Evolutionary conservation across 2,888 invertebrate species (phyloP), one percentile per base, ranked within the genome.

Genomic region (Malachius bipustulatus): DNA sequence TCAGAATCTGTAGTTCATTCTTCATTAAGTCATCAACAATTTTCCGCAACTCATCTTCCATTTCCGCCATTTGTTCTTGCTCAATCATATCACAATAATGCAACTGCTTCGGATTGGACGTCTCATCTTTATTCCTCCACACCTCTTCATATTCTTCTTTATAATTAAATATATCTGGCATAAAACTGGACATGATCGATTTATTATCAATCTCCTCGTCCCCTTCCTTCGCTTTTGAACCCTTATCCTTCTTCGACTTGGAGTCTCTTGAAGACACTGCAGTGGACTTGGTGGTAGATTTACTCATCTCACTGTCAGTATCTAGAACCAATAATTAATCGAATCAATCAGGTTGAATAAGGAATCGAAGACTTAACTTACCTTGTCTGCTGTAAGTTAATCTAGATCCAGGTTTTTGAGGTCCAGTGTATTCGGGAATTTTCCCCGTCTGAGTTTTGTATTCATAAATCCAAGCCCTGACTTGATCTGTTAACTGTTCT

Each of bases 341-440:
- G 9, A 24, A 24, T 24, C 9, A 24, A 24, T 24, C 9, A 6
- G 24, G 24, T 8, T 24, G 24, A 24, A n/a, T n/a, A n/a, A n/a
- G n/a, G n/a, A n/a, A n/a, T n/a, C n/a, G n/a, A n/a, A n/a, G n/a
- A n/a, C n/a, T n/a, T 15, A 15, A 26, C 34, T 37, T 44, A 72
- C 76, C 82, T 64, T 82, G 81, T 48, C 83, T 66, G 48, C 82
- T 83, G 45, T 90, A 80, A 62, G 93, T 77, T 41, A 82, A 69
- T 46, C 82, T 70, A 1, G 91, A 91, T 0, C 91, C 90, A 4
- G 91, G 91, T 47, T 83, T 79, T 52, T 94, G 93, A 43, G 83
- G 88, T 2, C 87, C 80, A 0, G 94, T 94, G 50, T 89, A 78
- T 47, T 93, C 91, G 0, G 96, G 94, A 51, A 94, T 78, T 54